Percentiles rank a stretch among this genome's conserved stretches.
Conservation (phyloP, 2,888 invertebrate genomes). For the Pollenia amentaria region DNA sequence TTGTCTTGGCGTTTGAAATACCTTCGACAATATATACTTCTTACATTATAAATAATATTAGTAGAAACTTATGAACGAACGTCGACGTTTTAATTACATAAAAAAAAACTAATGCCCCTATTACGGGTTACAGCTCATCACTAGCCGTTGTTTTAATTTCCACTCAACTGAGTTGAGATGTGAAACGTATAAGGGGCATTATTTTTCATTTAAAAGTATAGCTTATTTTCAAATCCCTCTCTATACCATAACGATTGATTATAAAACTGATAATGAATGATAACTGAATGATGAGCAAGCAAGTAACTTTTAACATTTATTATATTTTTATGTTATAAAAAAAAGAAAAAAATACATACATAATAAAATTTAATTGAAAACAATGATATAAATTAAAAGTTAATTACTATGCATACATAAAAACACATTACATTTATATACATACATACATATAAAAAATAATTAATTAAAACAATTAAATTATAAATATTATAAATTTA, state of each 20-base stretch:
- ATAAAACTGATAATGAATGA: slow-evolving; percentile 60
- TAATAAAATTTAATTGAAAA: slow-evolving; percentile 51
- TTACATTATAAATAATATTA: slow-evolving; percentile 16
- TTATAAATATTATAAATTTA: slow-evolving; percentile 41
- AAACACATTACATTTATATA: slow-evolving; percentile 62
- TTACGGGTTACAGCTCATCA: too few relatives aligned
- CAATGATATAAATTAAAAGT: slow-evolving; percentile 18
- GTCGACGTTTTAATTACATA: slow-evolving; percentile 44
- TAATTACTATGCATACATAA: slow-evolving; percentile 61
- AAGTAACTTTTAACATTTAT: slow-evolving; percentile 70
- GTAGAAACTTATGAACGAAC: slow-evolving; percentile 8
- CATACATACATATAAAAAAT: slow-evolving; percentile 30
- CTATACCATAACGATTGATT: slow-evolving; percentile 49
- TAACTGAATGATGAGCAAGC: slow-evolving; percentile 57
- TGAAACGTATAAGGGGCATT: not conserved
- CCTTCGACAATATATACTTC: slow-evolving; percentile 9
- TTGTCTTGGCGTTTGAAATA: slow-evolving; percentile 15
- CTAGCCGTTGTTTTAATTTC: too few relatives aligned
- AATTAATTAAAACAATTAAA: slow-evolving; percentile 42
- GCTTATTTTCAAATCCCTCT: slow-evolving; percentile 59
- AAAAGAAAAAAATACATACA: slow-evolving; percentile 28
- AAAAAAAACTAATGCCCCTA: not conserved
- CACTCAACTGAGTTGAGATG: too few relatives aligned
- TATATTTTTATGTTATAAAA: slow-evolving; percentile 70
- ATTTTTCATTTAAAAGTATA: slow-evolving; percentile 44